These are phyloP conservation scores for Protodeltote pygarga DNA, from an alignment of 2,888 invertebrate genomes.

Conservation along the genomic window DNA sequence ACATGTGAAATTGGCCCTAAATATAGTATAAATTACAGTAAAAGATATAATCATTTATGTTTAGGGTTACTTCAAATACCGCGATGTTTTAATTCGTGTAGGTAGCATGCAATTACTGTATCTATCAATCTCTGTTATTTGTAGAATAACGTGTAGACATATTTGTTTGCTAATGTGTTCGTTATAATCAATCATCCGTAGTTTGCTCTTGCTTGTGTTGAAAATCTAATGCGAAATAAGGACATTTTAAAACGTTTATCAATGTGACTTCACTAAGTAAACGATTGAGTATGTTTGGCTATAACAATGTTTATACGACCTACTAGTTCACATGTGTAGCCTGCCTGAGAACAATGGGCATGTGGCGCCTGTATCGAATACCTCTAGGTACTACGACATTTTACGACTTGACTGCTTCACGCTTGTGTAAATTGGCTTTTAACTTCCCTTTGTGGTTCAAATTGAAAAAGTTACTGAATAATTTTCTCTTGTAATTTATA, in stretches of 20 bases:
- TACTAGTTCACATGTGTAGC: conserved; percentile 59
- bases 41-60: no score
- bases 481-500: conserved; percentile 26
- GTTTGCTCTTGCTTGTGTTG: conserved; percentile 8
- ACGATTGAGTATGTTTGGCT: conserved; percentile 56
- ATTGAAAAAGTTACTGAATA: conserved; percentile 35
- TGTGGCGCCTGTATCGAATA: conserved; percentile 49
- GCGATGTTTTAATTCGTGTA: no score
- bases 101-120: no score
- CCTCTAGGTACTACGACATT: conserved; percentile 46
- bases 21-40: no score
- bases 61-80: no score
- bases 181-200: conserved; percentile 15
- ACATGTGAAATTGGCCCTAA: no score
- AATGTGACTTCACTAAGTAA: conserved; percentile 57
- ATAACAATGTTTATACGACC: conserved; percentile 67
- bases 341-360: conserved; percentile 60
- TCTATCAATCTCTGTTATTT: background rate
- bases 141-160: background rate
- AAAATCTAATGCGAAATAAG: conserved; percentile 39
- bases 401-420: conserved; percentile 34
- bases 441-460: conserved; percentile 32
- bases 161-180: conserved; percentile 2
- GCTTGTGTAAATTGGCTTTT: conserved; percentile 40
- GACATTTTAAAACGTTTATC: conserved; percentile 32